A percentile compares a stretch with the other conserved stretches of the same genome.
Conservation (phyloP, 53 echinoderm and acorn worm species). For the Crossaster papposus region DNA sequence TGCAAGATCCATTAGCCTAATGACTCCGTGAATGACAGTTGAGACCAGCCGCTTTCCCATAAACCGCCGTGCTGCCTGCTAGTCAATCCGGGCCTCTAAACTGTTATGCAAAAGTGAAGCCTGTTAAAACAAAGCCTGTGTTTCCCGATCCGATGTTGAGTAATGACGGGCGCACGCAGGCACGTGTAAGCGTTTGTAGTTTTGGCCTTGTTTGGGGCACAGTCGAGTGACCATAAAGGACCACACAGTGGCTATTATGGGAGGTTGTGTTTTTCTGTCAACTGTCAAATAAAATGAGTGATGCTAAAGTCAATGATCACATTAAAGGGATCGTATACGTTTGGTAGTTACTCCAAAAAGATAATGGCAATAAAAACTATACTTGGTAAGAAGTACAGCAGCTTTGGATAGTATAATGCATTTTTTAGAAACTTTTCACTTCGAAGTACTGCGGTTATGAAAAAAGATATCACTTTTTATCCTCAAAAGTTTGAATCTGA, state of each 20-base stretch:
- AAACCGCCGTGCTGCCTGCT: conserved; percentile 43
- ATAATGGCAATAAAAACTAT: no score
- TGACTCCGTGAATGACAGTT: conserved; percentile 64
- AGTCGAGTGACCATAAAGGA: conserved; percentile 20
- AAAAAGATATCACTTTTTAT: no score
- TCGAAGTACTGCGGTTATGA: no score
- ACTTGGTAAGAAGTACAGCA: no score
- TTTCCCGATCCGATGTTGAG: conserved; percentile 46
- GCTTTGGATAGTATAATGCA: no score
- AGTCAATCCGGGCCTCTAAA: conserved; percentile 57
- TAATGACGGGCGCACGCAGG: conserved; percentile 40
- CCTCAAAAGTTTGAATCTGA: no score
- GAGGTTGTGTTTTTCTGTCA: background rate
- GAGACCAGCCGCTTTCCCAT: conserved; percentile 50
- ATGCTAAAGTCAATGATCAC: background rate
- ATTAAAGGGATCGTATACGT: background rate
- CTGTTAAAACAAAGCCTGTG: conserved; percentile 58
- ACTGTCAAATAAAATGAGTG: background rate
- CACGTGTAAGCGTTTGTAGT: conserved; percentile 58
- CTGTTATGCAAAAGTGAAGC: conserved; percentile 56
- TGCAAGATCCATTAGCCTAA: conserved; percentile 67
- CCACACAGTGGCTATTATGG: background rate
- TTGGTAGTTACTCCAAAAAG: no score
- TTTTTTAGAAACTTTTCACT: no score
- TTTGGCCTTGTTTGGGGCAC: conserved; percentile 34